Conservation (phyloP, 2,888 invertebrate genomes). For the Microdon myrmicae region DNA sequence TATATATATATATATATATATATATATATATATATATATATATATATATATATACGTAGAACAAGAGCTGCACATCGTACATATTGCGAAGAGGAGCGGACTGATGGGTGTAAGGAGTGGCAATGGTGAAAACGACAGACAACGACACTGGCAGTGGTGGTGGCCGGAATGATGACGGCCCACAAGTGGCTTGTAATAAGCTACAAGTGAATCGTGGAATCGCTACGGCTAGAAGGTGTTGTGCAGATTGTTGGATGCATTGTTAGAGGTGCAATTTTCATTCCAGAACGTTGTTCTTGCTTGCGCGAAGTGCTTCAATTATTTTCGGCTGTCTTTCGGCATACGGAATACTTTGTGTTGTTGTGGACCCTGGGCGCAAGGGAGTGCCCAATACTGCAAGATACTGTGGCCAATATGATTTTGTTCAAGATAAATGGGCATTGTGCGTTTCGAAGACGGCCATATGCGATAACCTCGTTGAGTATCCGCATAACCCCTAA, state of each 20-base stretch:
- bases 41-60: too few species aligned
- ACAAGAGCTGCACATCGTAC: slow-evolving; percentile 47
- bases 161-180: slow-evolving; percentile 16
- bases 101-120: too few species aligned
- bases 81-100: too few species aligned
- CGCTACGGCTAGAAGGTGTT: slow-evolving; percentile 44
- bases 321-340: slow-evolving; percentile 47
- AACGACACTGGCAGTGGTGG: slow-evolving; percentile 2
- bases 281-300: slow-evolving; percentile 33
- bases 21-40: too few species aligned
- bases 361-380: slow-evolving; percentile 37
- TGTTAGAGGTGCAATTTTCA: slow-evolving; percentile 52
- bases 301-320: slow-evolving; percentile 52
- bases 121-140: too few species aligned
- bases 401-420: slow-evolving; percentile 48
- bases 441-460: slow-evolving; percentile 49
- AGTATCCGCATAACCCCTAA: slow-evolving; percentile 45
- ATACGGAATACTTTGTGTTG: too few species aligned
- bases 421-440: slow-evolving; percentile 47
- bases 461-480: slow-evolving; percentile 49
- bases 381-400: slow-evolving; percentile 47
- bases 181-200: slow-evolving; percentile 51
- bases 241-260: slow-evolving; percentile 47
- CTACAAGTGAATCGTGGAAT: slow-evolving; percentile 36
- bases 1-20: too few species aligned